Evolutionary conservation across 2,797 vertebrate genomes (phyloP), one percentile per base, ranked within the genome.

Genomic region (Pipistrellus pygmaeus): DNA sequence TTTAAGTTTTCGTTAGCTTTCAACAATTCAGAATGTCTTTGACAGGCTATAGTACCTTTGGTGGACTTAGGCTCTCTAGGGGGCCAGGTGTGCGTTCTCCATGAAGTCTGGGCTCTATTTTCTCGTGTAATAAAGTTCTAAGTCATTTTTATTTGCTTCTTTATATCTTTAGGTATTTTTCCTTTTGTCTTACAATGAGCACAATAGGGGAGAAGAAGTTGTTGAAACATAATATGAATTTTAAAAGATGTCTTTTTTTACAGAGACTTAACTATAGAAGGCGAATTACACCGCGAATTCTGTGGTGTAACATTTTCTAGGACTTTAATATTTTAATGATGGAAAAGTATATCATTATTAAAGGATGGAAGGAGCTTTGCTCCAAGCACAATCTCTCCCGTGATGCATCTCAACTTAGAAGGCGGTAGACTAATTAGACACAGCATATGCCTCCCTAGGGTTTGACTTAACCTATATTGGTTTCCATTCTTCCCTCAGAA

Each of bases 271-370:
- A 64, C 53, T 72, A 13, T 82, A n/a, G 18, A 66, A 90, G 64
- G 8, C 55, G 32, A 91, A 89, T 62, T 62, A 30, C 60, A 41
- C 14, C 0, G 20, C 66, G 17, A 60, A 76, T 64, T 77, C 10
- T 82, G 44, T 76, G 57, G 57, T 35, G 2, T 69, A 77, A 41
- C 66, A 53, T 94, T 84, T 95, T 83, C 78, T 57, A 88, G 41
- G 32, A 83, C 53, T 84, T 93, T 57, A 82, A 89, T 93, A 71
- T 90, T 82, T 84, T 69, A 92, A 75, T 66, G 69, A 91, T n/a
- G 68, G 23, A 44, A 73, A 91, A 82, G 8, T 80, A 48, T 8
- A 38, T 53, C 14, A 35, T 66, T 32, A 71, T 60, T 69, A 53
- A 77, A 88, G 77, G 44, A 78, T 95, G 10, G 30, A 62, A 77